Evolutionary conservation across 1,140 invertebrate species (phyloP).

Genomic region (Bombus terrestris): DNA sequence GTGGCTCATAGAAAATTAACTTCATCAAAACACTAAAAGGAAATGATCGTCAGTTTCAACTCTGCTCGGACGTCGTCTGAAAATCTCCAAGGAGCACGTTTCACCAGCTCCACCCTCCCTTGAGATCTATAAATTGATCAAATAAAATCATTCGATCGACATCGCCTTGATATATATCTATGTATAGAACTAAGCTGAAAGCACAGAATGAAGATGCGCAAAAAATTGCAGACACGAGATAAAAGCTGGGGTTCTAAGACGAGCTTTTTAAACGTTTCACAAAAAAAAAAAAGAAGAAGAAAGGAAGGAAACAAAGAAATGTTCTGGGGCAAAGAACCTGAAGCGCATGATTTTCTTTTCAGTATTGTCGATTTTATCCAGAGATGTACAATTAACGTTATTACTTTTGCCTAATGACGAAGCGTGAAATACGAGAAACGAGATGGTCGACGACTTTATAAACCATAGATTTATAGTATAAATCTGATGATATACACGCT

Average conservation of each 20-base stretch:
- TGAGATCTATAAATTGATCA: conserved; percentile 30
- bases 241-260: neutral
- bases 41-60: conserved; percentile 30
- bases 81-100: conserved; percentile 15
- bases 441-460: neutral
- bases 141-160: conserved; percentile 32
- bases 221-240: neutral
- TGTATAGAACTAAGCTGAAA: neutral
- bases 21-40: conserved; percentile 12
- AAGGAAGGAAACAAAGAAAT: neutral
- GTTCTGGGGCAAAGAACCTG: conserved; percentile 6
- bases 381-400: conserved; percentile 38
- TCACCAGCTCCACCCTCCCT: neutral
- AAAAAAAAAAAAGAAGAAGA: neutral
- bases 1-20: conserved; percentile 24
- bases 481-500: neutral
- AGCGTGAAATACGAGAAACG: neutral
- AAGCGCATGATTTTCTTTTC: conserved; percentile 28
- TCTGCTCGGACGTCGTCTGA: neutral
- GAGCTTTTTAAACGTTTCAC: neutral
- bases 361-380: conserved; percentile 2
- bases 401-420: conserved; percentile 24
- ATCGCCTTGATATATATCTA: neutral
- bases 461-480: neutral
- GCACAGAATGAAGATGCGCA: too few species aligned